phyloP scores from a whole-genome alignment of 1,140 invertebrate genomes.

The Aleiodes sp. region DNA sequence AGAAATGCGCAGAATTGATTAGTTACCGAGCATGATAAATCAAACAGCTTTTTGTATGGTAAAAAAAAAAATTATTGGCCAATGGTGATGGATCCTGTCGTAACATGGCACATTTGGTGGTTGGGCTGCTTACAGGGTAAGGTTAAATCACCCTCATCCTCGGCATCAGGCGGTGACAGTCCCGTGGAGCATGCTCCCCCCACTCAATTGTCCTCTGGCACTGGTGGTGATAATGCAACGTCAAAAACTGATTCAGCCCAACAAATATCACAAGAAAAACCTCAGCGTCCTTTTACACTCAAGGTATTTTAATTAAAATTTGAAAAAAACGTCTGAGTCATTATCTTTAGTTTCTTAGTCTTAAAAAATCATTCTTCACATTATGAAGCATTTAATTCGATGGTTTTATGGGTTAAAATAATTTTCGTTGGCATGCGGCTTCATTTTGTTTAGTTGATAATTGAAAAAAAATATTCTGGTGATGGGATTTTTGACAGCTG shows the following conservation, averaged over 20 bases:
- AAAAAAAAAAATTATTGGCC: conserved; percentile 22
- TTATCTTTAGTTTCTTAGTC: too few relatives aligned
- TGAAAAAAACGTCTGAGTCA: too few relatives aligned
- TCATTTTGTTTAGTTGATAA: not conserved
- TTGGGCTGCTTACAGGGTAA: conserved; percentile 73
- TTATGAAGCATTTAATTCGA: not conserved
- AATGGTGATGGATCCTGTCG: conserved; percentile 58
- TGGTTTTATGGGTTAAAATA: not conserved
- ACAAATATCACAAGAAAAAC: conserved; percentile 66
- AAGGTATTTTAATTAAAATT: too few relatives aligned
- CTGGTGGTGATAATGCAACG: conserved; percentile 52
- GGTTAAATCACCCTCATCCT: conserved; percentile 72
- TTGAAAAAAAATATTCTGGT: too few relatives aligned
- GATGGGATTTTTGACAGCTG: too few relatives aligned
- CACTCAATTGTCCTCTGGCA: conserved; percentile 61
- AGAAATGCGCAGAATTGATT: too few relatives aligned
- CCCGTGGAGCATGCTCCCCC: conserved; percentile 65
- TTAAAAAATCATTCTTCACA: not conserved
- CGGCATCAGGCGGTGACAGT: conserved; percentile 65
- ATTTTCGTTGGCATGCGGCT: not conserved
- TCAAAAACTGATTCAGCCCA: conserved; percentile 57
- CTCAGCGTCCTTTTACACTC: conserved; percentile 72
- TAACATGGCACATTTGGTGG: conserved; percentile 63
- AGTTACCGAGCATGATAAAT: too few relatives aligned
- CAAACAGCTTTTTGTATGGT: too few relatives aligned